phyloP scores from a whole-genome alignment of 2,888 invertebrate species.

The Nemoura dubitans region DNA sequence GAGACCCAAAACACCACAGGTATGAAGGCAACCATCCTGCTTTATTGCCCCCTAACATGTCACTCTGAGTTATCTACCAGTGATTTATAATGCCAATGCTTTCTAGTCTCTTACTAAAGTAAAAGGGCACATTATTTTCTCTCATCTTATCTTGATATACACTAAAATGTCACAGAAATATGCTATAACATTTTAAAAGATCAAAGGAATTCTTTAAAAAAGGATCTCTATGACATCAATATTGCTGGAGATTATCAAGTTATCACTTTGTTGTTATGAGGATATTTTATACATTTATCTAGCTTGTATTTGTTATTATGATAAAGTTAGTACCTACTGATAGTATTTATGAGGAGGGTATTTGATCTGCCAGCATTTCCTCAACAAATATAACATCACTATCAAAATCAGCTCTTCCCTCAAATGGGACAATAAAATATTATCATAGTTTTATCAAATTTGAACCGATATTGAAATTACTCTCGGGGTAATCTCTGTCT shows the following conservation, averaged over 20 bases:
- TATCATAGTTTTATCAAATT: too few relatives aligned
- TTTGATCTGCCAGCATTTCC: not conserved
- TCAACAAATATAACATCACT: not conserved
- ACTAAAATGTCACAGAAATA: not conserved
- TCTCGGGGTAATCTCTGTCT: too few relatives aligned
- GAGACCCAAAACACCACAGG: not conserved
- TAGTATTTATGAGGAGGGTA: not conserved
- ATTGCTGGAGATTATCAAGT: not conserved
- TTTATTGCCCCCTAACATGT: constrained; percentile 28
- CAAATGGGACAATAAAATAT: too few relatives aligned
- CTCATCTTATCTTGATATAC: not conserved
- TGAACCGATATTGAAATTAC: too few relatives aligned
- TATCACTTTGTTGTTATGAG: not conserved
- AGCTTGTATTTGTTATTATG: not conserved
- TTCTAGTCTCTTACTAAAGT: not conserved
- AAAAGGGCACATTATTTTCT: not conserved
- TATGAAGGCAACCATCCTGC: constrained; percentile 3
- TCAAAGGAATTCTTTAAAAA: not conserved
- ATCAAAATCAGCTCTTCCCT: not conserved
- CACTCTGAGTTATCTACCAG: not conserved
- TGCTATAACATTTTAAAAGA: not conserved
- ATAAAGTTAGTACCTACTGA: not conserved
- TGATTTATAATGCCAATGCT: not conserved
- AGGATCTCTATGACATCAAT: not conserved
- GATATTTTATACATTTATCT: not conserved